A percentile compares a stretch with the other conserved stretches of the same genome.
These are phyloP conservation scores for Choristoneura rosaceana DNA, from an alignment of 2,888 invertebrate genomes.

Conservation along the genomic window DNA sequence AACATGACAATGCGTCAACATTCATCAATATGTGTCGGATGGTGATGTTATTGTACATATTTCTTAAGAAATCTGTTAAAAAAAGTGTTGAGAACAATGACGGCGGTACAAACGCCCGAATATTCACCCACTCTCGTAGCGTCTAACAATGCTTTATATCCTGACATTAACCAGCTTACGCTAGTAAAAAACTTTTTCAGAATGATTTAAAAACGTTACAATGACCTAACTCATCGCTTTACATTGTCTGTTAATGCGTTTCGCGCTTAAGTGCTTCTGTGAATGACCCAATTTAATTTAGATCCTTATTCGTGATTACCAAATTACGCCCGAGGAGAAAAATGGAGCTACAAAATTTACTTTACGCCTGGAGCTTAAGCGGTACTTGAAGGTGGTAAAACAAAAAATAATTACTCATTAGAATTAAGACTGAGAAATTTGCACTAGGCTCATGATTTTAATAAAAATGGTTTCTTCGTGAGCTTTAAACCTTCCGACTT, in stretches of 20 bases:
- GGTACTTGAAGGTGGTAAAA: constrained; percentile 10
- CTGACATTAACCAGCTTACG: neutral
- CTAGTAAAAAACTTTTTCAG: neutral
- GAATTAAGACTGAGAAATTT: neutral
- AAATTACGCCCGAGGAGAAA: constrained; percentile 33
- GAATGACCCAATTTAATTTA: constrained; percentile 37
- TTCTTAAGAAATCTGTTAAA: too few relatives aligned
- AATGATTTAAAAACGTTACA: constrained; percentile 4
- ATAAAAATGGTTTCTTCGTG: neutral
- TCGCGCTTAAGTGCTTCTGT: constrained; percentile 28
- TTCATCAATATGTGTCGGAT: too few relatives aligned
- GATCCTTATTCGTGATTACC: constrained; percentile 38
- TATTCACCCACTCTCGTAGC: too few relatives aligned
- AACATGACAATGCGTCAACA: too few relatives aligned
- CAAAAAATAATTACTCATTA: constrained; percentile 5
- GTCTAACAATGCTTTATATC: too few relatives aligned
- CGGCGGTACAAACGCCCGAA: too few relatives aligned
- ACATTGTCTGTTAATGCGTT: constrained; percentile 36
- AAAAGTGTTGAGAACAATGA: too few relatives aligned
- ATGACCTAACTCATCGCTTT: constrained; percentile 18
- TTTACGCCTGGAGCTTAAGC: constrained; percentile 12
- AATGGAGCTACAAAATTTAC: constrained; percentile 29
- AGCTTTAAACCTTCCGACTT: too few relatives aligned
- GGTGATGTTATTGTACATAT: too few relatives aligned
- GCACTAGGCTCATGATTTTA: neutral